Base-by-base conservation (phyloP, 2,797 vertebrate genomes). In the Myotis planiceps region DNA sequence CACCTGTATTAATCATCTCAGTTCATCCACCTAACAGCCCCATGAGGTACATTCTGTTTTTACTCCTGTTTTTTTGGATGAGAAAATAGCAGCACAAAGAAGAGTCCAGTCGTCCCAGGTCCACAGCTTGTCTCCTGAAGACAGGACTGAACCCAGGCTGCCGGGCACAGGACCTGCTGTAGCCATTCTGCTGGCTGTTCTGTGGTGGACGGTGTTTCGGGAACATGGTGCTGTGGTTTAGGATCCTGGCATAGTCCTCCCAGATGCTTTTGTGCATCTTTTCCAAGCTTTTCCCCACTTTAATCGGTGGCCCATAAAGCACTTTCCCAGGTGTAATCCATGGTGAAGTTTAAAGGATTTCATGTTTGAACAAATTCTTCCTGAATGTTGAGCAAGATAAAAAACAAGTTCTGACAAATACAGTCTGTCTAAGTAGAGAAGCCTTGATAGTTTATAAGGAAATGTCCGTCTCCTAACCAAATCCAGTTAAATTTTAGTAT, bases 281-380 rank as follows among this genome's bases (percentile, higher is more conserved):
- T 87, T 69, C 88, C 53, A 23, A 63, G 18, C 45, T 49, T 63
- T 55, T 93, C 13, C 78, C 34, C 90, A 60, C 82, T 79, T 92
- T 88, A 37, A 94, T 87, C 66, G 95, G 45, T 1, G 32, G 58
- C 72, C n/a, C 86, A 27, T 83, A 90, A 96, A 96, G 89, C 60
- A 60, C 53, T 47, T 80, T 96, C 88, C 87, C 96, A 93, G 60
- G 66, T 49, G 34, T 74, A 45, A 84, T 9, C 53, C 49, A 79
- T 76, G 42, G 49, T 37, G 94, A 81, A 42, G 66, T 53, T 58
- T 63, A 32, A 68, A 94, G 72, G 80, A 82, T 80, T 94, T 90
- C 96, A 42, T 79, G 97, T 95, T 93, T 71, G 76, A 55, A 90
- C 96, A 96, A 68, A 97, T 81, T 87, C 80, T 83, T 97, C 60